Evolutionary conservation across 2,888 invertebrate species (phyloP).

Genomic region (Luperina testacea): DNA sequence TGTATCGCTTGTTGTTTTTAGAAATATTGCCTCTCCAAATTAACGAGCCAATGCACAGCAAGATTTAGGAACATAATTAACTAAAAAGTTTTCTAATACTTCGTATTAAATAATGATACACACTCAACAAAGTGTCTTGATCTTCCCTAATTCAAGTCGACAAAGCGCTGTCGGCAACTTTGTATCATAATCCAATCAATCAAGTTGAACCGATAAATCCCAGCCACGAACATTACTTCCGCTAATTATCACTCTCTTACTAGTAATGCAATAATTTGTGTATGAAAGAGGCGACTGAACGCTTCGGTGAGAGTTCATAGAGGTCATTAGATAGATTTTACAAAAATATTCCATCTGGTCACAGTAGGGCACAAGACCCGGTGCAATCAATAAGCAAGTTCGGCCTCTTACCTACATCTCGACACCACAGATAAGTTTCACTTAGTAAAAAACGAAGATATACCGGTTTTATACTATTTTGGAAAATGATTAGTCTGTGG

Average conservation of each 20-base stretch:
- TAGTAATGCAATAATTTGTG: conserved; percentile 34
- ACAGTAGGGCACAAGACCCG: conserved; percentile 43
- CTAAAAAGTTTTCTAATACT: background rate
- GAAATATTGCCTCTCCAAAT: background rate
- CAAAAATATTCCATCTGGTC: conserved; percentile 56
- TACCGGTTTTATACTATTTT: conserved; percentile 61
- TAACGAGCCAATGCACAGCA: background rate
- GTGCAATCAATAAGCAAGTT: conserved; percentile 60
- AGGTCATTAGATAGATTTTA: conserved; percentile 56
- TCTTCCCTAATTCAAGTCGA: conserved; percentile 26
- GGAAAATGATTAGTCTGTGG: conserved; percentile 56
- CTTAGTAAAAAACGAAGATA: conserved; percentile 54
- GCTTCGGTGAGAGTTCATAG: conserved; percentile 40
- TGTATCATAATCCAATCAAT: conserved; percentile 44
- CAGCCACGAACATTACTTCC: conserved; percentile 23
- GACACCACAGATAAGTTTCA: conserved; percentile 55
- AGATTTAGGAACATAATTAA: background rate
- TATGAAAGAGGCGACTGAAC: conserved; percentile 31
- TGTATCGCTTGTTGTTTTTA: background rate
- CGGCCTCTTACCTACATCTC: conserved; percentile 50
- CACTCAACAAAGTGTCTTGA: background rate
- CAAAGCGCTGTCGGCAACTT: conserved; percentile 24
- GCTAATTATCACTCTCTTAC: conserved; percentile 36
- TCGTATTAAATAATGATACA: background rate
- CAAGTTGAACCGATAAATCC: conserved; percentile 38